phyloP scores from a whole-genome alignment of 2,797 vertebrate species.

The Emys orbicularis region DNA sequence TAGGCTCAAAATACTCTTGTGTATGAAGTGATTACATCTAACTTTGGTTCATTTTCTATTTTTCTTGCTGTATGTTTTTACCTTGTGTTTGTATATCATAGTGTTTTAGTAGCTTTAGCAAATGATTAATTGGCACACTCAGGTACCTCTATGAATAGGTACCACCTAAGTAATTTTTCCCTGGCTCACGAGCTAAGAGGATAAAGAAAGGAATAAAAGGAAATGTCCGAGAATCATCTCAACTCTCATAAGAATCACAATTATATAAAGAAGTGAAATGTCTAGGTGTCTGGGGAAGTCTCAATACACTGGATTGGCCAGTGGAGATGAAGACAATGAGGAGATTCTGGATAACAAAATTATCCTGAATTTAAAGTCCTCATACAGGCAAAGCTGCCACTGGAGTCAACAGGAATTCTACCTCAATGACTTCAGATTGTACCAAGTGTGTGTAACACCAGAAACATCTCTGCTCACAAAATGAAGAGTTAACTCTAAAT shows the following conservation, averaged over 20 bases:
- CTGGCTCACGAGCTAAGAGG: neutral
- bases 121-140: neutral
- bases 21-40: neutral
- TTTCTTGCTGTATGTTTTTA: neutral
- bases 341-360: neutral
- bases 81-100: neutral
- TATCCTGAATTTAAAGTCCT: neutral
- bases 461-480: conserved; percentile 4
- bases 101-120: neutral
- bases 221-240: neutral
- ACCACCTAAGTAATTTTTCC: neutral
- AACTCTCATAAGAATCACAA: neutral
- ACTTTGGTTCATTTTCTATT: neutral
- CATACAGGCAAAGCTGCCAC: neutral
- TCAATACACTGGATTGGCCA: neutral
- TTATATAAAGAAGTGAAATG: neutral
- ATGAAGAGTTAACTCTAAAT: conserved; percentile 11
- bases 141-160: neutral
- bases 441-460: neutral
- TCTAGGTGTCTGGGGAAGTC: neutral
- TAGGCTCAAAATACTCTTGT: neutral
- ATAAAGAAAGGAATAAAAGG: neutral
- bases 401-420: neutral
- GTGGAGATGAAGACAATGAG: neutral
- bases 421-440: neutral